Conservation (phyloP, 2,888 invertebrate genomes). For the Copidosoma aretas region DNA sequence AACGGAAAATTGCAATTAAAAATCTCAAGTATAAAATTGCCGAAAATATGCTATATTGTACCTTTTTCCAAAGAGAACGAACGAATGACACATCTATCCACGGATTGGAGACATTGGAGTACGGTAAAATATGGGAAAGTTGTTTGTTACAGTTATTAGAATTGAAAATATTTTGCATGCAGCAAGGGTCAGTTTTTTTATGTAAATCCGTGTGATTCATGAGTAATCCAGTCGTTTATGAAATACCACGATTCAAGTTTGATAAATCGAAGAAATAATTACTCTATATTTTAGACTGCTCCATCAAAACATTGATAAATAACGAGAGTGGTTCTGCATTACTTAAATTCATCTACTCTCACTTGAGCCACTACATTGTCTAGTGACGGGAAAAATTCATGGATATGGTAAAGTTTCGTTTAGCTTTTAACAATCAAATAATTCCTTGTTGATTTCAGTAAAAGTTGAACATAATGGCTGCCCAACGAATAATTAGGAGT, state of each 20-base stretch:
- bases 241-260: not conserved
- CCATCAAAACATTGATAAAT: not conserved
- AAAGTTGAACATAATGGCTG: conserved; percentile 26
- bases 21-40: not conserved
- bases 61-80: conserved; percentile 24
- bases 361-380: not conserved
- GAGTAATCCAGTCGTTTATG: not conserved
- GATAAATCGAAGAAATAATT: not conserved
- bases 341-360: not conserved
- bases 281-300: not conserved
- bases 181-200: conserved; percentile 19
- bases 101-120: conserved; percentile 6
- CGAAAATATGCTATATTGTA: conserved; percentile 2
- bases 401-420: no score
- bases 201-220: conserved; percentile 1
- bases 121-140: conserved; percentile 38
- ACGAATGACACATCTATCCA: conserved; percentile 35
- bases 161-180: conserved; percentile 22
- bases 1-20: no score
- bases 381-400: no score
- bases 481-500: conserved; percentile 22
- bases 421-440: no score
- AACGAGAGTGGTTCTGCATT: not conserved
- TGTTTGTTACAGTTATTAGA: conserved; percentile 26
- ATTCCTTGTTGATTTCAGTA: not conserved